Base-by-base conservation (phyloP, 1,140 invertebrate genomes). In the Zaprionus ornatus region DNA sequence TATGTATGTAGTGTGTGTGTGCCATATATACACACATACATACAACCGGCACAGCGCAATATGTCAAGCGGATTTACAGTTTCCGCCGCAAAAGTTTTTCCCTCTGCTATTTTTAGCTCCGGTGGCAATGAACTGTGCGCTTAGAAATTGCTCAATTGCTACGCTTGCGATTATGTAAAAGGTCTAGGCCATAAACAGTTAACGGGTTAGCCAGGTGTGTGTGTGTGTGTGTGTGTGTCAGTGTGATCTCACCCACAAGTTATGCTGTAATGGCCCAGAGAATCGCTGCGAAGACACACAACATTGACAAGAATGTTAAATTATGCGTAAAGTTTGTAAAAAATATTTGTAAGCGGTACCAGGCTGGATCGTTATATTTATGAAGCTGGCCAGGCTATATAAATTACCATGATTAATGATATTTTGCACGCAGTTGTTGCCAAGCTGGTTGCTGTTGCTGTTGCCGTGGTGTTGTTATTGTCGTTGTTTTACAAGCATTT, bases 331-430 rank as follows among this genome's bases (percentile, higher is more conserved):
- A 88, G 68, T 82, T 79, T 48, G 60, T 55, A 76, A 77, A 42
- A 42, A 56, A 21, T 29, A 56, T 80, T 87, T 65, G 79, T 84
- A 84, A 80, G 50, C 77, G 60, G 32, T 61, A 76, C 52, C 64
- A 67, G 52, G 61, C 72, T 72, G 68, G 54, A 57, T 66, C 75
- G 79, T 70, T 63, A 82, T 74, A 74, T 88, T 90, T 88, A 88
- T 88, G 78, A 79, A 84, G 74, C 72, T 59, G 68, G 52, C 65
- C 57, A 79, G 74, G 63, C 78, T 72, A 90, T 90, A 88, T 88
- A 88, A 90, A 88, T 88, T 90, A 90, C 61, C 77, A 82, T 88
- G 84, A 88, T 90, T 90, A 85, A 88, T 88, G 84, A 72, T 70
- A 85, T 84, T 88, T 85, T 90, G 85, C 84, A 88, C 85, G 84